Conservation (phyloP, 2,888 invertebrate genomes). For the Ferrisia virgata region DNA sequence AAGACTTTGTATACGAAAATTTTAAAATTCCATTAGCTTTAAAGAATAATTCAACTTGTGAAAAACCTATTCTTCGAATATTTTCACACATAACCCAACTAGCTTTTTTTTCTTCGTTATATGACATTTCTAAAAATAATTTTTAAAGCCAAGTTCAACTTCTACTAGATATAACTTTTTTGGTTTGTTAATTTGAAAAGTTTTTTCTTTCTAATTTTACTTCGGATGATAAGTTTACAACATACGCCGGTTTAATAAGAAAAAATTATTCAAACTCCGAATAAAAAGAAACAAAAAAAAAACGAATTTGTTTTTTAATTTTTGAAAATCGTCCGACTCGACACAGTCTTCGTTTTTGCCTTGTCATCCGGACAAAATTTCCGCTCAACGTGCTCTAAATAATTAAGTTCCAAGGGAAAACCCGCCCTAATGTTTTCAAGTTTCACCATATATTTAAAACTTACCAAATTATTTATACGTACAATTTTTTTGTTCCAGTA, state of each 20-base stretch:
- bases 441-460: background rate
- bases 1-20: background rate
- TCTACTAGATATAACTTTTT: background rate
- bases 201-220: background rate
- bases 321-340: background rate
- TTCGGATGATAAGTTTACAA: background rate
- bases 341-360: background rate
- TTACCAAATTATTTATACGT: background rate
- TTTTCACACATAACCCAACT: background rate
- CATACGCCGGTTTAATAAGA: background rate
- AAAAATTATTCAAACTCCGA: background rate
- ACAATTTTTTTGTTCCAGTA: background rate
- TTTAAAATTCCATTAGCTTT: background rate
- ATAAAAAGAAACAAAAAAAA: background rate
- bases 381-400: background rate
- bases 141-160: background rate
- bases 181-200: constrained; percentile 19
- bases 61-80: background rate
- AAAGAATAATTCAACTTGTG: background rate
- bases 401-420: background rate
- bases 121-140: background rate
- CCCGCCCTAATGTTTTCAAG: background rate
- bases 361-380: background rate
- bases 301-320: constrained; percentile 22
- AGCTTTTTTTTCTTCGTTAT: background rate